Base-by-base conservation (phyloP, 2,797 vertebrate species). In the Paedocypris micromegethes region DNA sequence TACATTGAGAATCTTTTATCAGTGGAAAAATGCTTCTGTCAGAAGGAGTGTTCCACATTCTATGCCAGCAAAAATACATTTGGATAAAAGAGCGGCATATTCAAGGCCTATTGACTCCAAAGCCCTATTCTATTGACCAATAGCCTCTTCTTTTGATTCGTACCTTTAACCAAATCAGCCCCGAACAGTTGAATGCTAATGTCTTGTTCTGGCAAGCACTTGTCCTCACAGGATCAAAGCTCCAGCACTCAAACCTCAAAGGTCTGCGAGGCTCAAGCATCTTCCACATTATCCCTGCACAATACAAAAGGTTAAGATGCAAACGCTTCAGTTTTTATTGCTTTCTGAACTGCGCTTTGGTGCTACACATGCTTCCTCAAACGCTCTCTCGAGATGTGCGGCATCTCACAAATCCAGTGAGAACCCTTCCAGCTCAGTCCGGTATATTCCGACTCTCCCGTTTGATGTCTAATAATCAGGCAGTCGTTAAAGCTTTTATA, bases 271-370 rank as follows among this genome's bases (percentile, higher is more conserved):
- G 37, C 74, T 77, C 66, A 69, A 72, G 76, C 77, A 83, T 86
- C 86, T 83, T 83, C 81, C 75, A 58, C 68, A 59, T 72, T 44
- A 58, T 72, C 72, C 82, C 83, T 87, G 84, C 86, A 84, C 74
- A 75, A 83, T 79, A 76, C 72, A 76, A 81, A 81, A 79, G 76
- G 74, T 72, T 72, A 72, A 69, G 70, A 72, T 61, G 66, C 71
- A 68, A 72, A 67, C 63, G 57, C 61, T 52, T 72, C 63, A 52
- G 72, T 73, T 69, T 70, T n/a, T 49, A 48, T 63, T 47, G 55
- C 55, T 64, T 56, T 52, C 66, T 54, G 68, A 75, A 68, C 64
- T 48, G 62, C 72, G 65, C 50, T 66, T 60, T 57, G 52, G 58
- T 62, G 54, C 64, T 66, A 63, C 49, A 46, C 45, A 53, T 45